These are phyloP conservation scores for Tortrix viridana DNA, from an alignment of 2,888 invertebrate genomes.

Conservation along the genomic window DNA sequence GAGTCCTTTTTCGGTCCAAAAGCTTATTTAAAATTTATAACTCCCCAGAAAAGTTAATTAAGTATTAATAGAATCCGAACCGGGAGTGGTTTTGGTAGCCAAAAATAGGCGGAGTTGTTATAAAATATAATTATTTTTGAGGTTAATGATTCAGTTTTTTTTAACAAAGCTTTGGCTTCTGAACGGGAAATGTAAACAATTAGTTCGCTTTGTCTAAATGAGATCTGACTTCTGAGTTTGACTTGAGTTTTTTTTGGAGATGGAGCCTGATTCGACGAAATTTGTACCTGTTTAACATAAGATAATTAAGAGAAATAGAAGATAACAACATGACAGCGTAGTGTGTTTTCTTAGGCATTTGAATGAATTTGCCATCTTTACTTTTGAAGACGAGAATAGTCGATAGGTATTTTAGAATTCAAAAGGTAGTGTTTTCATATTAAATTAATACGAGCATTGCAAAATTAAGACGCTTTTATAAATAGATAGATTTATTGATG, in stretches of 20 bases:
- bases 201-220: constrained; percentile 45
- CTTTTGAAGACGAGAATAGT: too few relatives aligned
- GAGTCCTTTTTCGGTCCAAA: constrained; percentile 68
- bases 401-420: too few relatives aligned
- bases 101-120: constrained; percentile 83
- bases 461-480: constrained; percentile 6
- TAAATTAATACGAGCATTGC: background rate
- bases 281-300: constrained; percentile 28
- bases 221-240: constrained; percentile 39
- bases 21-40: constrained; percentile 76
- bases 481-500: background rate
- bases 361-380: too few relatives aligned
- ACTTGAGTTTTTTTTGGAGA: constrained; percentile 25
- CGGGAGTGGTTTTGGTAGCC: constrained; percentile 82
- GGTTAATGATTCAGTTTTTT: constrained; percentile 72
- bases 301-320: constrained; percentile 26
- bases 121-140: constrained; percentile 81
- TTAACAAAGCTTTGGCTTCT: constrained; percentile 58
- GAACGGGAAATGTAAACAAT: constrained; percentile 75
- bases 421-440: too few relatives aligned
- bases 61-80: constrained; percentile 83
- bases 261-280: constrained; percentile 24
- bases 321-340: constrained; percentile 6
- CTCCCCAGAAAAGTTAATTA: constrained; percentile 80
- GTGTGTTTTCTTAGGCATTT: background rate